Conservation (phyloP, 2,888 invertebrate species). For the Villa cingulata region DNA sequence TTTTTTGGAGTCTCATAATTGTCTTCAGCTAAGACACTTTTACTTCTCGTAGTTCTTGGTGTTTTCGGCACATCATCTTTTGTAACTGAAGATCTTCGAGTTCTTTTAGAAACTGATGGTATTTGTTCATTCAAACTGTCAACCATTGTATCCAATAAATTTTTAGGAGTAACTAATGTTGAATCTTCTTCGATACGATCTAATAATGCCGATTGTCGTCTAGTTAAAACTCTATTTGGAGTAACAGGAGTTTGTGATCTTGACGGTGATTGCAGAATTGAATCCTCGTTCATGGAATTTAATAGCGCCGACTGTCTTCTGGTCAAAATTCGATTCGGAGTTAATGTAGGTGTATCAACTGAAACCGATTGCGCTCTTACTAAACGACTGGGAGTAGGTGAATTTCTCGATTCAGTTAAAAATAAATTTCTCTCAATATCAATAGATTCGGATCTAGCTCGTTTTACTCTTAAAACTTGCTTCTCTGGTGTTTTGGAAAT, state of each 20-base stretch:
- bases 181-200: conserved; percentile 20
- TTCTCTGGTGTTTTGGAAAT: background rate
- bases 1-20: conserved; percentile 6
- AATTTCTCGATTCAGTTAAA: background rate
- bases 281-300: conserved; percentile 18
- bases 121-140: conserved; percentile 17
- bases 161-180: conserved; percentile 19
- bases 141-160: conserved; percentile 14
- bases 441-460: conserved; percentile 6
- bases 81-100: conserved; percentile 16
- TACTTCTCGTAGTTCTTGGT: conserved; percentile 1
- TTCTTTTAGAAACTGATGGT: conserved; percentile 14
- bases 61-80: background rate
- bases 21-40: conserved; percentile 7
- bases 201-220: conserved; percentile 17
- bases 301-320: conserved; percentile 17
- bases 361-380: conserved; percentile 10
- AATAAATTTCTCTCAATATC: conserved; percentile 3
- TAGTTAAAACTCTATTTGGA: conserved; percentile 11
- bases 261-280: conserved; percentile 19
- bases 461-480: conserved; percentile 2
- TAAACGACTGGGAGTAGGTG: background rate
- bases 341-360: background rate
- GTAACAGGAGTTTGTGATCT: background rate
- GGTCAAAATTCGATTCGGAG: conserved; percentile 15